Evolutionary conservation across 2,113 vertebrate genomes (phyloP), one percentile per base, ranked within the genome.

Genomic region (Ariopsis seemanni): DNA sequence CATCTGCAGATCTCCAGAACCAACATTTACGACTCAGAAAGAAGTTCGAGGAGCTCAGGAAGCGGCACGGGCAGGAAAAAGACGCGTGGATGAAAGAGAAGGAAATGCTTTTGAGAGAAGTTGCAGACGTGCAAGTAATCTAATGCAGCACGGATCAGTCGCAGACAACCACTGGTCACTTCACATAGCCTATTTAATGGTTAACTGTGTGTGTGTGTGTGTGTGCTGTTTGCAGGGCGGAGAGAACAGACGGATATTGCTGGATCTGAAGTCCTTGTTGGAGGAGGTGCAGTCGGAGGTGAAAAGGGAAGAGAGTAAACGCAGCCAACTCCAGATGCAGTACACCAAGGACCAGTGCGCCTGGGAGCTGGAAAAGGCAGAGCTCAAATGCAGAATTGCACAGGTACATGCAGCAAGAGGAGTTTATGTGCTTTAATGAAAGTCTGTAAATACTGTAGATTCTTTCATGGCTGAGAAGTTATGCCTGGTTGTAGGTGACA

Each of bases 111-210:
- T 89, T 96, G 88, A 95, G 95, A 92, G 93, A 96, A 93, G 92
- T 94, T 89, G 94, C 95, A 82, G 91, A 95, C 62, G 94, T 96
- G 90, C 93, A 96, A 95, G 93, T 95, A 94, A 93, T 72, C 42
- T 42, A 42, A 42, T 42, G 42, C 42, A 4, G 88, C 48, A 74
- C 18, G 20, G 18, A 77, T 71, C 25, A 53, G 25, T 27, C n/a
- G 69, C 25, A 42, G 30, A 17, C 4, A 63, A 52, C 12, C 25
- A 15, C 7, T 62, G 3, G 42, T 42, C 30, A 27, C 14, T 9
- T 42, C 15, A 8, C 27, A 57, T 10, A 77, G 14, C 5, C 15
- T 53, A 9, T 27, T 79, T 48, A 12, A 60, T 20, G 55, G 27
- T 62, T 14, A 42, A 60, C 79, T 18, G 86, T 20, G 77, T 22